These are phyloP conservation scores for Xylota sylvarum DNA, from an alignment of 2,888 invertebrate species.

Conservation along the genomic window DNA sequence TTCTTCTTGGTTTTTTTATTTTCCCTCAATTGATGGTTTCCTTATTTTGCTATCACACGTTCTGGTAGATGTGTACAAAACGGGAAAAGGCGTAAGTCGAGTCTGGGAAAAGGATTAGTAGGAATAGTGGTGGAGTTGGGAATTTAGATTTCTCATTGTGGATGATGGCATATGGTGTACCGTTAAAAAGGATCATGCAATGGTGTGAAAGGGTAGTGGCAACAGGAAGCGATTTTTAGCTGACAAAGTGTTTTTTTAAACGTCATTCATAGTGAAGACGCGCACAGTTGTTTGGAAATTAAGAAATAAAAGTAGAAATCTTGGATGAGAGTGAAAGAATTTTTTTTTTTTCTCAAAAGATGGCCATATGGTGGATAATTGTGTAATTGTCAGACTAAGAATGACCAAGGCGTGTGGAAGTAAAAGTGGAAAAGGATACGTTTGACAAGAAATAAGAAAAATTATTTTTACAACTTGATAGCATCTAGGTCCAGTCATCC, in stretches of 20 bases:
- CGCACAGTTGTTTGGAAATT: constrained; percentile 25
- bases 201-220: constrained; percentile 70
- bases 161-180: constrained; percentile 72
- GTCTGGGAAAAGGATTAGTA: constrained; percentile 74
- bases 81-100: constrained; percentile 65
- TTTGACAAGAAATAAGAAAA: too few relatives aligned
- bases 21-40: constrained; percentile 60
- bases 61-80: constrained; percentile 49
- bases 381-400: too few relatives aligned
- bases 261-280: background rate
- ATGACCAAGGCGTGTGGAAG: background rate
- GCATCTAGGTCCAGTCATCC: too few relatives aligned
- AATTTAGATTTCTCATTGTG: constrained; percentile 47
- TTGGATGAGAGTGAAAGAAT: background rate
- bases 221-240: constrained; percentile 63
- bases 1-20: background rate
- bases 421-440: background rate
- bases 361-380: background rate
- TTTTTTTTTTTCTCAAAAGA: background rate
- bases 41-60: constrained; percentile 74
- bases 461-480: too few relatives aligned
- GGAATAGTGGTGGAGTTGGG: constrained; percentile 15
- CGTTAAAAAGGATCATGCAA: constrained; percentile 68
- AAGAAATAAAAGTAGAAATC: constrained; percentile 35
- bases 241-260: constrained; percentile 42